Conservation (phyloP, 2,888 invertebrate species). For the Pecten maximus region DNA sequence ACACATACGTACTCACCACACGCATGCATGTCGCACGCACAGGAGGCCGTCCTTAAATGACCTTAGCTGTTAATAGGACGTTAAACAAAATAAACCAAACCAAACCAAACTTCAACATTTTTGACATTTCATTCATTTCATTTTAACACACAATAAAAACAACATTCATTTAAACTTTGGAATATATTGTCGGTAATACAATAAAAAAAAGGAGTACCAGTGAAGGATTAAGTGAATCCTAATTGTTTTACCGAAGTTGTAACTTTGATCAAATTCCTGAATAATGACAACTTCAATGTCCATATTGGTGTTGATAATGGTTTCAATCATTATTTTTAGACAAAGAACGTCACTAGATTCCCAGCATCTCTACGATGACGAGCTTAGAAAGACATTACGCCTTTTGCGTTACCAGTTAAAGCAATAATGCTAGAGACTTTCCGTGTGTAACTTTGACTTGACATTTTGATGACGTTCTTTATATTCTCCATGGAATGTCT, state of each 20-base stretch:
- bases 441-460: not conserved
- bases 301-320: not conserved
- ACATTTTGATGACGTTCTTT: not conserved
- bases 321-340: not conserved
- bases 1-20: too few species aligned
- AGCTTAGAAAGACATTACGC: not conserved
- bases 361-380: not conserved
- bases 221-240: not conserved
- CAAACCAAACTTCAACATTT: not conserved
- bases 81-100: not conserved
- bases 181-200: not conserved
- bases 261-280: not conserved
- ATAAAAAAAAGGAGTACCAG: not conserved
- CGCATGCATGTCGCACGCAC: too few species aligned
- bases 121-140: not conserved
- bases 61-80: too few species aligned
- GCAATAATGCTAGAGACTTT: not conserved
- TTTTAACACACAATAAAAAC: too few species aligned
- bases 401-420: not conserved
- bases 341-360: not conserved
- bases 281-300: not conserved
- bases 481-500: not conserved
- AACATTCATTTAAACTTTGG: too few species aligned
- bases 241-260: not conserved
- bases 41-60: too few species aligned